Percentiles rank a stretch among this genome's conserved stretches.
Evolutionary conservation across 1,140 invertebrate genomes (phyloP).

Genomic region (Zophobas atratus): DNA sequence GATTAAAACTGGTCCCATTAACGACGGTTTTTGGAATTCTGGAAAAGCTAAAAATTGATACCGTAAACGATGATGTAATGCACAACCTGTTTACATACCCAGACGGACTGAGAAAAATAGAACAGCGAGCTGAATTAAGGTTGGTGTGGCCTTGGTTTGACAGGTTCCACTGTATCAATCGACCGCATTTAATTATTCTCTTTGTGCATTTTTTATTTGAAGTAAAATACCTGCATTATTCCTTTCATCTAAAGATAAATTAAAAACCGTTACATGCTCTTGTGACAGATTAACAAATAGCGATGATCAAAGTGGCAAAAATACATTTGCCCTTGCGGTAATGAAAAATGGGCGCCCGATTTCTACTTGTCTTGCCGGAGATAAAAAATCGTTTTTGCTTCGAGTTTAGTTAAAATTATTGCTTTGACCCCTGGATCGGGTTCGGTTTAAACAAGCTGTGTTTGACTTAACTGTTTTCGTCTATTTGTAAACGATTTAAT

Average conservation of each 20-base stretch:
- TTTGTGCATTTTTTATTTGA: no score
- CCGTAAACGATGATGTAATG: constrained; percentile 9
- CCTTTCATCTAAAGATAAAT: no score
- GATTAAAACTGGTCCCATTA: constrained; percentile 10
- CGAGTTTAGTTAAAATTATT: not conserved
- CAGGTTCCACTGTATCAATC: not conserved
- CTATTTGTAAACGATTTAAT: constrained; percentile 5
- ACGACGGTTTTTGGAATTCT: not conserved
- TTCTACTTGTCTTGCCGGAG: no score
- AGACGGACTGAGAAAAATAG: constrained; percentile 1
- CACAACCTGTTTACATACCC: constrained; percentile 17
- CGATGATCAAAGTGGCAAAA: no score
- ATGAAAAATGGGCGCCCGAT: no score
- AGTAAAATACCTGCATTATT: not conserved
- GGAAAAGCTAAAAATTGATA: constrained; percentile 1
- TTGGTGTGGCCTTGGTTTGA: not conserved
- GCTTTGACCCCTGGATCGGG: not conserved
- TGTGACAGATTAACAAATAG: no score
- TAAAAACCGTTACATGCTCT: no score
- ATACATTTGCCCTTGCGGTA: no score
- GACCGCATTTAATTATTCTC: no score
- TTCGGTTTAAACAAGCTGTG: not conserved
- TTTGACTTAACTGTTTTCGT: constrained; percentile 15
- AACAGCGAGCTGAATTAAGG: not conserved
- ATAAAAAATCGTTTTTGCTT: no score